Conservation (phyloP, 2,113 vertebrate genomes). For the Neodon shergylaensis region DNA sequence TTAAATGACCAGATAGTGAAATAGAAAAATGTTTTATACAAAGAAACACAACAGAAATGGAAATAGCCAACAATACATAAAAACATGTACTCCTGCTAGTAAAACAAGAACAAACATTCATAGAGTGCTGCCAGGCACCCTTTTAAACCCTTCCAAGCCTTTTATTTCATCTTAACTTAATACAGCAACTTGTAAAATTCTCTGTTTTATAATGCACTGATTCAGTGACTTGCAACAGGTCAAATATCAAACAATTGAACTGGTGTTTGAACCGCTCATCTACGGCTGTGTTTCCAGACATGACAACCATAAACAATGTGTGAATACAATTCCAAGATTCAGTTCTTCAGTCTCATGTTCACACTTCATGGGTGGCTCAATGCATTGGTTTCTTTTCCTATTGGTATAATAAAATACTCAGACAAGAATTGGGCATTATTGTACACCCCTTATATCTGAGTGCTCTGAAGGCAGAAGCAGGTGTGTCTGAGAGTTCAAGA, state of each 20-base stretch:
- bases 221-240: not conserved
- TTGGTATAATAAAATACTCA: not conserved
- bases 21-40: not conserved
- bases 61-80: not conserved
- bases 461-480: not conserved
- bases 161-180: not conserved
- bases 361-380: not conserved
- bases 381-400: not conserved
- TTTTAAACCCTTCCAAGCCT: not conserved
- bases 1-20: not conserved
- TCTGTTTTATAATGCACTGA: not conserved
- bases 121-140: not conserved
- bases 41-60: slow-evolving; percentile 34
- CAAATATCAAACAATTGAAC: not conserved
- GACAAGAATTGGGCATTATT: not conserved
- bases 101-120: not conserved
- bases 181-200: not conserved
- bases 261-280: not conserved
- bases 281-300: not conserved
- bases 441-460: not conserved
- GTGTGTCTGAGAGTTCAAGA: not conserved
- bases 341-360: not conserved
- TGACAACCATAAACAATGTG: not conserved
- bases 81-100: not conserved
- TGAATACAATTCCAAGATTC: not conserved